Evolutionary conservation across 1,140 invertebrate species (phyloP).

Genomic region (Mercenaria mercenaria): DNA sequence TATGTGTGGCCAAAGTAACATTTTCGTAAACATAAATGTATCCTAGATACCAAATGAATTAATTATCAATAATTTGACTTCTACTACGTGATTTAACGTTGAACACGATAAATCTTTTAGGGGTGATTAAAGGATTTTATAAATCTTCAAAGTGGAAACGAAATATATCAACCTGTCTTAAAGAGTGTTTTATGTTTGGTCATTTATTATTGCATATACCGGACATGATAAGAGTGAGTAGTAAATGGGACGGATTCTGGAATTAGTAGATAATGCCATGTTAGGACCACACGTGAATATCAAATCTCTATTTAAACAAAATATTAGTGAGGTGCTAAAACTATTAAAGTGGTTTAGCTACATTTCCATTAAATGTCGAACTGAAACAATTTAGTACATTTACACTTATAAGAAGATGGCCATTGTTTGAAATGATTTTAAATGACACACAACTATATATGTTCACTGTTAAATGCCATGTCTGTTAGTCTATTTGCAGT

Average conservation of each 20-base stretch:
- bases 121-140: slow-evolving; percentile 48
- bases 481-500: too few relatives aligned
- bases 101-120: slow-evolving; percentile 63
- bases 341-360: neutral
- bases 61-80: slow-evolving; percentile 63
- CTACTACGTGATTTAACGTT: slow-evolving; percentile 10
- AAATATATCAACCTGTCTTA: neutral
- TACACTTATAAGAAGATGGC: too few relatives aligned
- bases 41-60: slow-evolving; percentile 51
- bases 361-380: too few relatives aligned
- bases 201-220: neutral
- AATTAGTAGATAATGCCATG: neutral
- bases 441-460: too few relatives aligned
- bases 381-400: too few relatives aligned
- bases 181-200: neutral
- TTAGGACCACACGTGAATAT: neutral
- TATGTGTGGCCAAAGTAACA: neutral
- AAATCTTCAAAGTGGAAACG: slow-evolving; percentile 29
- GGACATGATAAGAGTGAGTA: neutral
- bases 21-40: slow-evolving; percentile 13
- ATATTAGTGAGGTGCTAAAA: neutral
- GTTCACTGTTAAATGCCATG: too few relatives aligned
- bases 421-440: too few relatives aligned
- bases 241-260: neutral
- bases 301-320: neutral